Conservation (phyloP, 2,113 vertebrate genomes). For the Lasiurus cinereus region DNA sequence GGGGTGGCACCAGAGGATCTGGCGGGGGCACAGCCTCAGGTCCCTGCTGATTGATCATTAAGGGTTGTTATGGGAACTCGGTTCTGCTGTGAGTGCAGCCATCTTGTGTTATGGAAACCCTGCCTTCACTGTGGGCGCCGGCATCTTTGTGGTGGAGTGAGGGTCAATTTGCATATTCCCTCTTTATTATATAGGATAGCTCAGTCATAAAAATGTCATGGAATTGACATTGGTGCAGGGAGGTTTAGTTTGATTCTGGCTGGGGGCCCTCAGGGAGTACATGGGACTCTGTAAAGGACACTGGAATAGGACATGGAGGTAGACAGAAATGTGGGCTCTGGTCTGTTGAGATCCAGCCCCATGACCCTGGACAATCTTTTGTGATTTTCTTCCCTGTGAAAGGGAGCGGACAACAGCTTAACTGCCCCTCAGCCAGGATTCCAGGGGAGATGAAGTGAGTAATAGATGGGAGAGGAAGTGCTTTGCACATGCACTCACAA, state of each 20-base stretch:
- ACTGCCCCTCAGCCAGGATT: background rate
- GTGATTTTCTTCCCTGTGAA: background rate
- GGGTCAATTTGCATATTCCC: too few relatives aligned
- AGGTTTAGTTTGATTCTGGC: background rate
- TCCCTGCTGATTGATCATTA: too few relatives aligned
- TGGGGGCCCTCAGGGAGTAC: background rate
- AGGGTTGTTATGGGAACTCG: too few relatives aligned
- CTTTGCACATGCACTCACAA: fast-evolving
- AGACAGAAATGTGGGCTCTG: background rate
- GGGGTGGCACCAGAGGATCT: too few relatives aligned
- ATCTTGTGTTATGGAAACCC: too few relatives aligned
- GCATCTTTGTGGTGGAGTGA: too few relatives aligned
- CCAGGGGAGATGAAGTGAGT: background rate
- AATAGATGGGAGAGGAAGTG: background rate
- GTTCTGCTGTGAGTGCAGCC: too few relatives aligned
- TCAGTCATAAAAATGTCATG: background rate
- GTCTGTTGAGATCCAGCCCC: background rate
- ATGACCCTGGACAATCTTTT: background rate
- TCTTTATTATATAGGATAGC: background rate
- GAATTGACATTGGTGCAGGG: background rate
- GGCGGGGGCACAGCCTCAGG: too few relatives aligned
- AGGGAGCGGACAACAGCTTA: background rate
- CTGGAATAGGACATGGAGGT: background rate
- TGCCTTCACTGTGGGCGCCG: too few relatives aligned
- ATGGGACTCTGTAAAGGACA: background rate